Conservation (phyloP, 1,140 invertebrate genomes). For the honey bee (Apis mellifera) region Amel_HAv3.1 CM009937.2:4412001-4412500, state of each 20-base stretch:
- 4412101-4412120: constrained; percentile 37
- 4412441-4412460: no score
- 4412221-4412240: not conserved
- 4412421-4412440: no score
- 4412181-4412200: not conserved
- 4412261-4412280: no score
- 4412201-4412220: not conserved
- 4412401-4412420: no score
- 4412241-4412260: not conserved
- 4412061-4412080: constrained; percentile 23
- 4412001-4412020: constrained; percentile 14
- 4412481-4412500: no score
- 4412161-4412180: not conserved
- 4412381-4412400: no score
- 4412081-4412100: not conserved
- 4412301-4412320: no score
- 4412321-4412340: no score
- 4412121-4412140: not conserved
- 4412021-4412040: constrained; percentile 14
- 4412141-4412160: not conserved
- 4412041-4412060: constrained; percentile 34
- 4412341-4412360: no score
- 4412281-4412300: no score
- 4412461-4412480: no score
- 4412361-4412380: no score